Evolutionary conservation across 2,797 vertebrate species (phyloP), one percentile per base, ranked within the genome.

Genomic region (Moxostoma hubbsi): DNA sequence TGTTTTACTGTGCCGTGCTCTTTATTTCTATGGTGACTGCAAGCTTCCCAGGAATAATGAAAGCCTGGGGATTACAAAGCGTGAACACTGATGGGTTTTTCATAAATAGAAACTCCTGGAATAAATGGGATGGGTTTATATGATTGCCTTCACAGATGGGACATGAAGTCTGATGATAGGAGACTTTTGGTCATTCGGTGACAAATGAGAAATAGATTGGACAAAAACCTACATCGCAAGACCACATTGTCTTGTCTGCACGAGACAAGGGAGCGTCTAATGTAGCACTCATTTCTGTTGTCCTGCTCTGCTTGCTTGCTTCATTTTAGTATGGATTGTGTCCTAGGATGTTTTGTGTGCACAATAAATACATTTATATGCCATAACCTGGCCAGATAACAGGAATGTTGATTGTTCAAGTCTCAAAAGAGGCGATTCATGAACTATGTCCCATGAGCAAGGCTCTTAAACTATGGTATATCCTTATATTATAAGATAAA

Each of bases 1-100:
- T 93, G 92, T 93, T 93, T 91, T 92, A 90, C 84, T 93, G 91
- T 93, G 92, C 92, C 88, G 88, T 63, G 7, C 77, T 87, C 77
- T 83, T 82, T 86, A 93, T 94, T 93, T 92, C 93, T 94, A 94
- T 94, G 93, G 93, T 88, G 92, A 94, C 92, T 90, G 87, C 84
- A 89, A 74, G 18, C 90, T 93, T 93, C 91, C 89, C 88, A 89
- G 90, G 90, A 91, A 93, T 92, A 92, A 90, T 89, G 89, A 92
- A 90, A 90, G 90, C 91, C 84, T 85, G 83, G 91, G 92, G 92
- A 94, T 93, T 92, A 90, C 86, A 87, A 92, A 91, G 91, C 88
- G 87, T 90, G 90, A 94, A 92, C 87, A 91, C 86, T 88, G 91
- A 91, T 93, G 90, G 88, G 88, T 93, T 93, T 93, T 91, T 93